Evolutionary conservation across 2,113 vertebrate genomes (phyloP), one percentile per base, ranked within the genome.

Genomic region (Varanus komodoensis): DNA sequence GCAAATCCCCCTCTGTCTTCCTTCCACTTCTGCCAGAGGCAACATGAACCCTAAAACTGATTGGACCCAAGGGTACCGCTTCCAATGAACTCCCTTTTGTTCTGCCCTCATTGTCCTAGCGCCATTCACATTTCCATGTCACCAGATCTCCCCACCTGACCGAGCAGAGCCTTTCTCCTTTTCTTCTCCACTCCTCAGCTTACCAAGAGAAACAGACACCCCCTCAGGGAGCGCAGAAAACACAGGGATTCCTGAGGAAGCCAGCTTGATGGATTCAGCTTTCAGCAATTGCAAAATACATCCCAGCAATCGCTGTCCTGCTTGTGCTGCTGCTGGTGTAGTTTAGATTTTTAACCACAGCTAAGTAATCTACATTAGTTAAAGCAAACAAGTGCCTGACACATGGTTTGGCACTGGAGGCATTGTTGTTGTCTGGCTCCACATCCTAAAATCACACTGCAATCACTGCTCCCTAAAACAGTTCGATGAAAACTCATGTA

Each of bases 321-420:
- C 17, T 12, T 27, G 19, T 48, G 44, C 8, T 81, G 84, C 71
- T 86, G 93, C n/a, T 8, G n/a, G 9, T 74, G 32, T n/a, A 17
- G 7, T n/a, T 32, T 73, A 32, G 38, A 23, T 23, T 83, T 88
- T 87, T 74, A 68, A 88, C 77, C 50, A 74, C 61, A 90, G 61
- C 68, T 73, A 9, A 14, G 75, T 89, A 94, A 92, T 89, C 50
- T 74, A 68, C 29, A 80, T 7, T 89, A 92, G 91, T 84, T 87
- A 88, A 92, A 93, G 67, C 83, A 94, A 92, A 87, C 68, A 90
- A 68, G 78, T 85, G 50, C 54, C 83, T 88, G 44, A 67, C 71
- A 82, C 7, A 69, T 27, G 84, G 80, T 84, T 89, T 93, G 93
- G 93, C 92, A 93, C 87, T 95, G 94, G n/a, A 2, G 0, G 7